Conservation (phyloP, 2,888 invertebrate genomes). For the Nipponacmea schrenckii region DNA sequence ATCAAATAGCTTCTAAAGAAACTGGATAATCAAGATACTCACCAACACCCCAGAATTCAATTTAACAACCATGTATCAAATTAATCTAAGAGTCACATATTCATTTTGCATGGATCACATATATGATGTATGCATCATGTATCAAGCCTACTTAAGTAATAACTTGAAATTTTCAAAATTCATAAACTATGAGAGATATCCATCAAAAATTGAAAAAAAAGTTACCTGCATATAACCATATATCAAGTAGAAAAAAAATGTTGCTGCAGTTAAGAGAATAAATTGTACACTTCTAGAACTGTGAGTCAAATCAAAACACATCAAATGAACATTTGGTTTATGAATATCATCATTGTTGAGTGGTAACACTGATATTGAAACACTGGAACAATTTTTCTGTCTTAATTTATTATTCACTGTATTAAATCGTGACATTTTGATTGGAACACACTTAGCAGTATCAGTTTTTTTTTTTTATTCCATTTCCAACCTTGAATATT, state of each 20-base stretch:
- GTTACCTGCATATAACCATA: slow-evolving; percentile 84
- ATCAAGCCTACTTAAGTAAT: neutral
- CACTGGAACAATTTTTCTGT: neutral
- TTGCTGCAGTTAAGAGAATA: slow-evolving; percentile 79
- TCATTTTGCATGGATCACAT: neutral
- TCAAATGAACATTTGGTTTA: slow-evolving; percentile 67
- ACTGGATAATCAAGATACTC: neutral
- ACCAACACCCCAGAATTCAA: neutral
- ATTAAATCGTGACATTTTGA: slow-evolving; percentile 3
- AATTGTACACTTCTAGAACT: slow-evolving; percentile 79
- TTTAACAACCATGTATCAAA: neutral
- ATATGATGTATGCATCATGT: neutral
- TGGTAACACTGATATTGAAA: neutral
- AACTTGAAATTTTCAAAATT: too few species aligned
- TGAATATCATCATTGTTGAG: slow-evolving; percentile 9
- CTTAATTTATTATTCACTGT: neutral
- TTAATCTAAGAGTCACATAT: neutral
- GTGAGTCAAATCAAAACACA: slow-evolving; percentile 80
- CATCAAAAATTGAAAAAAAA: slow-evolving; percentile 1
- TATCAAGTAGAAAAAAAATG: slow-evolving; percentile 87
- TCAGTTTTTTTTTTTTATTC: too few species aligned
- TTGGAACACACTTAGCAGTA: too few species aligned
- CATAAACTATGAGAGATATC: too few species aligned
- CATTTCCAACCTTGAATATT: too few species aligned
- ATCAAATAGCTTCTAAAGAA: neutral